Evolutionary conservation across 1,140 invertebrate species (phyloP).

Genomic region (Papilio xuthus): DNA sequence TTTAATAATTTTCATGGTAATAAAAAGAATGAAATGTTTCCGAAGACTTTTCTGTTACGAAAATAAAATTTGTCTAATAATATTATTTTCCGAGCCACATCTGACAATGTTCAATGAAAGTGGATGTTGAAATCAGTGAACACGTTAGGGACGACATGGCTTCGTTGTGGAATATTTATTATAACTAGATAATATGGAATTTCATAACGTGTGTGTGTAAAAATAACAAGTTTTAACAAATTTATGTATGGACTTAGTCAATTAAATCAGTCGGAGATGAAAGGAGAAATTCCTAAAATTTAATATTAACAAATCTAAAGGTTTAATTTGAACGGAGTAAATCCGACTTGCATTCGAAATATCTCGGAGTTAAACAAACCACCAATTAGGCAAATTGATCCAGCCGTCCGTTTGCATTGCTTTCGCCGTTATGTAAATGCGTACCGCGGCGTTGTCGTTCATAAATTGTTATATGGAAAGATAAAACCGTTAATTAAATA

Average conservation of each 20-base stretch:
- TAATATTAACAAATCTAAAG: neutral
- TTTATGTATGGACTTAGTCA: neutral
- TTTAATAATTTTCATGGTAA: too few species aligned
- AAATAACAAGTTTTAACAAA: neutral
- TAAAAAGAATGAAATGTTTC: neutral
- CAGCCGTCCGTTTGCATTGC: neutral
- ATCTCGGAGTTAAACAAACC: slow-evolving; percentile 8
- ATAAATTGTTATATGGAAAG: neutral
- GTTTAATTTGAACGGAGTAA: neutral
- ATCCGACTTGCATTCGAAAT: slow-evolving; percentile 21
- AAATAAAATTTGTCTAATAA: neutral
- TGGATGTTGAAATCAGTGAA: neutral
- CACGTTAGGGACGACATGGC: neutral
- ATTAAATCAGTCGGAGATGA: neutral
- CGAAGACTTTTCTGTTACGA: neutral
- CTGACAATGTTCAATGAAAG: slow-evolving; percentile 17
- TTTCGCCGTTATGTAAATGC: neutral
- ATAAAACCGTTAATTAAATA: neutral
- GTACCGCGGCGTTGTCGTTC: neutral
- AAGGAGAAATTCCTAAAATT: neutral
- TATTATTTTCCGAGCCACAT: neutral
- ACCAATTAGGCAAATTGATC: slow-evolving; percentile 11
- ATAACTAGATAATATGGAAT: neutral
- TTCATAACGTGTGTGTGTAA: neutral
- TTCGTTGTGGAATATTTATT: neutral